Percentiles rank a stretch among this genome's conserved stretches.
Evolutionary conservation across 2,797 vertebrate genomes (phyloP).

Genomic region (Anabacerthia variegaticeps): DNA sequence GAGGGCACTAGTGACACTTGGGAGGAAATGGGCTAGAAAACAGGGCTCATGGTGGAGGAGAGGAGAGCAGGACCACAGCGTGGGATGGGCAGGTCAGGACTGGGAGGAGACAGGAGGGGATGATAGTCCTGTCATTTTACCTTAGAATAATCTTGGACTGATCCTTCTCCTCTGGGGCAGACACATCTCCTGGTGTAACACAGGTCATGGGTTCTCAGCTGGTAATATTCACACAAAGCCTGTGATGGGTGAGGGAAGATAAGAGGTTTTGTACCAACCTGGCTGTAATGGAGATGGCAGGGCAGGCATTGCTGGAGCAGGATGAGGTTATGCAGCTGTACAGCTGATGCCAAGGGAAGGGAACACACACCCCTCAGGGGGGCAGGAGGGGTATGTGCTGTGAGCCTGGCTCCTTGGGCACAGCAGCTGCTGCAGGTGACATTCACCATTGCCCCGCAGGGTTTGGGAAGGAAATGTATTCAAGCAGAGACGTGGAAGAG

Average conservation of each 20-base stretch:
- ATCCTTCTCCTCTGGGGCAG: background rate
- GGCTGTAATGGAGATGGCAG: background rate
- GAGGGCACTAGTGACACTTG: background rate
- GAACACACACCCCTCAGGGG: rapidly evolving
- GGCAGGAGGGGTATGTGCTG: background rate
- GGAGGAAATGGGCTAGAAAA: background rate
- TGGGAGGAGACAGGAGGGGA: background rate
- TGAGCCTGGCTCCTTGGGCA: background rate
- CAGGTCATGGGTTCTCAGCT: background rate
- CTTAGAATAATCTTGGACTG: background rate
- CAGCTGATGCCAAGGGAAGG: rapidly evolving
- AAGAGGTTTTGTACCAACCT: background rate
- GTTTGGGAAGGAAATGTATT: background rate
- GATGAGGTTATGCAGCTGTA: background rate
- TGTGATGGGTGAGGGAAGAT: background rate
- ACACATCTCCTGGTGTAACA: background rate
- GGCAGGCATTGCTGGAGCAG: background rate
- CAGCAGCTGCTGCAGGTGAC: background rate
- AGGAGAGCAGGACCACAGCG: background rate
- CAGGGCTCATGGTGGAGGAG: background rate
- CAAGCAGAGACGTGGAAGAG: constrained; percentile 20
- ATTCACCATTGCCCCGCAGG: background rate
- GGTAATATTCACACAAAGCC: background rate
- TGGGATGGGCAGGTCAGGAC: background rate
- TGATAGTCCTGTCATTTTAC: background rate